Base-by-base conservation (phyloP, 2,797 vertebrate species). In the Hyperoplus immaculatus region DNA sequence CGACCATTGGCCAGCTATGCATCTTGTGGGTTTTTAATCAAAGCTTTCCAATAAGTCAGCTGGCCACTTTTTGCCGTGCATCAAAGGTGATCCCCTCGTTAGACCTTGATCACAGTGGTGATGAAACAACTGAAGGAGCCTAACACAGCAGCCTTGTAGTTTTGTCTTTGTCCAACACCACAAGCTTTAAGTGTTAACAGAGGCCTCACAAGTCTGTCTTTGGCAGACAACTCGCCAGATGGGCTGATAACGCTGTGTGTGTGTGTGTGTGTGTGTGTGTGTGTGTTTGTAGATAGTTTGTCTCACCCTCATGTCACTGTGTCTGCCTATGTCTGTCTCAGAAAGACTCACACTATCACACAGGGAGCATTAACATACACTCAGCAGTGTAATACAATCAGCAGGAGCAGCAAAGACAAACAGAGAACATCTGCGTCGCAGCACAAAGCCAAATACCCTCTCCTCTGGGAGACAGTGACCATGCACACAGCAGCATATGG, bases 401-500 rank as follows among this genome's bases (percentile, higher is more conserved):
- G 83, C 78, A 77, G 75, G 72, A 81, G 85, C 82, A 80, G 83
- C 73, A 80, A 88, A 87, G 82, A 68, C 84, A 87, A 83, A 83
- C 82, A 12, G 76, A 54, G 85, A 90, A 93, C 93, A 94, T 93
- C 91, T 93, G 93, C 41, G 53, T 69, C 79, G 69, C 80, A 71
- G 51, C 75, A 51, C 55, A 79, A 66, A 88, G 84, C 83, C 88
- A 90, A 93, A 80, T 84, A 29, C 29, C 73, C 61, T 60, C 64
- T 83, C 91, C 75, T 3, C 75, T 72, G 87, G 89, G 94, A 93
- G 78, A 89, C 66, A 38, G 72, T 88, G 90, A 88, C 93, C 92
- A 89, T 73, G 82, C 88, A 81, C 78, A 80, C 72, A 59, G 59
- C 57, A 80, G 78, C 92, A 93, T 93, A 94, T 91, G 94, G 91